phyloP scores from a whole-genome alignment of 2,113 vertebrate genomes.

The Atractosteus spatula region DNA sequence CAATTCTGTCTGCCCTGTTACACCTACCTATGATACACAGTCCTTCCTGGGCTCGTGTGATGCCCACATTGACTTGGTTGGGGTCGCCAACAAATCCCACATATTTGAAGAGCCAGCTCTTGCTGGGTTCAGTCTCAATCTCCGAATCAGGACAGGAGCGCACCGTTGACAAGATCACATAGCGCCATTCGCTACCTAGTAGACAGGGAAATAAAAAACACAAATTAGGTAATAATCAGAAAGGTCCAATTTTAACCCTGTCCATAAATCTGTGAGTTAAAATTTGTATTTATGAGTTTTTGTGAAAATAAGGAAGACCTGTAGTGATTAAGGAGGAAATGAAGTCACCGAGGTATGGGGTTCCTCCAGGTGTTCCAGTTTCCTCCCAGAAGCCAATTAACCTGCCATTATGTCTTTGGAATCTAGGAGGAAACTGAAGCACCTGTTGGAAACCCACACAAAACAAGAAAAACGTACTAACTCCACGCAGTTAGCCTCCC shows the following conservation, averaged over 20 bases:
- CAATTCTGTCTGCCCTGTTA: constrained; percentile 22
- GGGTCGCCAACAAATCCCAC: constrained; percentile 77
- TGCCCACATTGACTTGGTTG: constrained; percentile 84
- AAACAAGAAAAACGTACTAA: too few species aligned
- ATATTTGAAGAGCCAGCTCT: constrained; percentile 69
- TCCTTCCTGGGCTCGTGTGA: constrained; percentile 85
- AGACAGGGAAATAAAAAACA: constrained; percentile 11
- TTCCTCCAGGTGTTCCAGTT: too few species aligned
- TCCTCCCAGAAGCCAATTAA: too few species aligned
- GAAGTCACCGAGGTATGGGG: neutral
- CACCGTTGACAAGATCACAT: constrained; percentile 82
- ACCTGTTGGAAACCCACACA: too few species aligned
- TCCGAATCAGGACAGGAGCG: constrained; percentile 63
- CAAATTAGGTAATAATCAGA: neutral
- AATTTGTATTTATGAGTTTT: too few species aligned
- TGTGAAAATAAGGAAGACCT: too few species aligned
- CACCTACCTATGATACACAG: constrained; percentile 83
- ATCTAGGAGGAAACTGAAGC: too few species aligned
- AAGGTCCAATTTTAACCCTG: neutral
- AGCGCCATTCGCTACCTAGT: constrained; percentile 86
- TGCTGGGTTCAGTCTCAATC: constrained; percentile 52
- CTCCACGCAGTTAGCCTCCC: too few species aligned
- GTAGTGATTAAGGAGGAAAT: neutral
- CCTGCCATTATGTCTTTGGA: too few species aligned
- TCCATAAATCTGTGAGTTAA: too few species aligned